These are phyloP conservation scores for Catocala sponsa DNA, from an alignment of 2,888 invertebrate species.

Conservation along the genomic window DNA sequence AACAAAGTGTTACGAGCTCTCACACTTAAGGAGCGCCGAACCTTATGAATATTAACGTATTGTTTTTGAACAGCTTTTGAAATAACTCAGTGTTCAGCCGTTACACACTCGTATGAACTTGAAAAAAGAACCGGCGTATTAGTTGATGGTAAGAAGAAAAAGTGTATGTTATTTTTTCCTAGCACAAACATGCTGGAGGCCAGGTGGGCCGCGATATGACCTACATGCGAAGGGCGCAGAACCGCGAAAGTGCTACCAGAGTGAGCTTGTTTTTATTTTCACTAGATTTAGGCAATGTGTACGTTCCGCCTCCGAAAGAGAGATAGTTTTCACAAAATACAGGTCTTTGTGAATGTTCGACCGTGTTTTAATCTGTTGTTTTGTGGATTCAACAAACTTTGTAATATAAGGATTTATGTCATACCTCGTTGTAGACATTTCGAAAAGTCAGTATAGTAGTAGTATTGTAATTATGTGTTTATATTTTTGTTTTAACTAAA, in stretches of 20 bases:
- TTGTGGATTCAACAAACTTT: neutral
- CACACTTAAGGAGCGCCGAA: constrained; percentile 48
- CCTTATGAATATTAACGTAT: constrained; percentile 58
- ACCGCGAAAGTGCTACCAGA: constrained; percentile 40
- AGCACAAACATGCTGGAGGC: constrained; percentile 44
- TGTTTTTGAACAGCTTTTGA: constrained; percentile 51
- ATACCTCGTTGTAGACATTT: too few species aligned
- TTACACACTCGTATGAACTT: constrained; percentile 40
- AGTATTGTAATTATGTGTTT: too few species aligned
- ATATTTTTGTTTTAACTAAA: neutral
- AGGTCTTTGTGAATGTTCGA: constrained; percentile 1
- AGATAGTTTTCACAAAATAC: constrained; percentile 24
- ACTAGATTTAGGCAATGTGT: constrained; percentile 43
- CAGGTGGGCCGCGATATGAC: constrained; percentile 45
- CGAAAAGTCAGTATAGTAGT: too few species aligned
- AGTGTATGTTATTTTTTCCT: constrained; percentile 37
- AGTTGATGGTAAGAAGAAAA: constrained; percentile 34
- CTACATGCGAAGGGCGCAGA: constrained; percentile 47
- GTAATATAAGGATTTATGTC: neutral
- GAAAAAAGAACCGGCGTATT: constrained; percentile 30
- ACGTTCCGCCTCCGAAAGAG: constrained; percentile 27
- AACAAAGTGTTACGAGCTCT: constrained; percentile 58
- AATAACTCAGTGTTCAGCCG: constrained; percentile 38
- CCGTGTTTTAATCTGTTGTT: neutral
- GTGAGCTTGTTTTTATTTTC: constrained; percentile 49